phyloP scores from a whole-genome alignment of 2,888 invertebrate species.

The Carpatolechia fugitivella region DNA sequence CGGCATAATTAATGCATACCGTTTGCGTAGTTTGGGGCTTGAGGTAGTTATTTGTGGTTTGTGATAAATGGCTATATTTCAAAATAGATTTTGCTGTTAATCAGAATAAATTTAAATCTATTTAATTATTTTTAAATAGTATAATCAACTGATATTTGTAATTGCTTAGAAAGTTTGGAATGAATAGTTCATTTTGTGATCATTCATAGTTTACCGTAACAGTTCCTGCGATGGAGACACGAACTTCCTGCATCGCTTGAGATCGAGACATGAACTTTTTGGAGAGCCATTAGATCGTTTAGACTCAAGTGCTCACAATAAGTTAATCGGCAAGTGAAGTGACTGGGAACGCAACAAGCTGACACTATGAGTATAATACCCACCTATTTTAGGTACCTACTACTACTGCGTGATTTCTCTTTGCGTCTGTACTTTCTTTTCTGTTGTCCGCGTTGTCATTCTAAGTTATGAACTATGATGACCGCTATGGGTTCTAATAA shows the following conservation, averaged over 20 bases:
- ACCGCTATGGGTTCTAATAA: too few species aligned
- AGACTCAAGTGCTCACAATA: constrained; percentile 14
- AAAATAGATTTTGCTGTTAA: not conserved
- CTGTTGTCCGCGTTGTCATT: not conserved
- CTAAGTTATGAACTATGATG: not conserved
- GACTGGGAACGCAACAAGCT: not conserved
- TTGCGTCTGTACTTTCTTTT: not conserved
- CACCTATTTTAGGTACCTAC: not conserved
- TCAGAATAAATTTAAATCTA: too few species aligned
- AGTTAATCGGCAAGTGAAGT: constrained; percentile 7
- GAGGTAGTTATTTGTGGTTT: not conserved
- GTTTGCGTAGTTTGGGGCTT: not conserved
- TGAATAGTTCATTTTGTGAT: not conserved
- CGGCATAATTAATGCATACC: not conserved
- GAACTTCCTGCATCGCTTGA: not conserved
- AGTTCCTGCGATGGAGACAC: too few species aligned
- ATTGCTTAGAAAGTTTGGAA: not conserved
- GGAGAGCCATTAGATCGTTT: constrained; percentile 3
- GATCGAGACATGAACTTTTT: constrained; percentile 2
- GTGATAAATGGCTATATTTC: not conserved
- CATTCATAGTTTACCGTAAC: not conserved
- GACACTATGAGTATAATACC: not conserved
- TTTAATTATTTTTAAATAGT: too few species aligned
- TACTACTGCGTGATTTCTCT: not conserved
- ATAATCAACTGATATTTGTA: not conserved